These are phyloP conservation scores for Pollimyrus isidori DNA, from an alignment of 2,113 vertebrate genomes.

Conservation along the genomic window DNA sequence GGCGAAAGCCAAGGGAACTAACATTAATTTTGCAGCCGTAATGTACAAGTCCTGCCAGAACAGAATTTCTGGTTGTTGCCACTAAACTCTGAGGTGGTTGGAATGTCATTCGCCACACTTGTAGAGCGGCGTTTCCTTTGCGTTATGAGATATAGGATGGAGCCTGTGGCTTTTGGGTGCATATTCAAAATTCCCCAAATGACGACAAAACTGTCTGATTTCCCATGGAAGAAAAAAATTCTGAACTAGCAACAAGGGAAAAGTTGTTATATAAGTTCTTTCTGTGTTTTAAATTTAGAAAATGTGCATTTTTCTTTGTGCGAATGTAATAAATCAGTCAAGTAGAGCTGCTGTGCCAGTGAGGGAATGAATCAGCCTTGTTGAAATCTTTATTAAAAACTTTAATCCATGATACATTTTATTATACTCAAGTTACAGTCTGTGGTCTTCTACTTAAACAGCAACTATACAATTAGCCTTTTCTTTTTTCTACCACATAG, in stretches of 20 bases:
- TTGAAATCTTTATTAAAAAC: conserved; percentile 41
- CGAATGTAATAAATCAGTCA: conserved; percentile 25
- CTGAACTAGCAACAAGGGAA: not conserved
- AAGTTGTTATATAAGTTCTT: not conserved
- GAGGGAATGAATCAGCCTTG: conserved; percentile 24
- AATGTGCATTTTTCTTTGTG: conserved; percentile 5
- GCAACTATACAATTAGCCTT: not conserved
- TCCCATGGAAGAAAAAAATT: not conserved
- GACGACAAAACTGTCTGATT: not conserved
- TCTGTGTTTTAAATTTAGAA: not conserved
- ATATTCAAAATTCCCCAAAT: not conserved
- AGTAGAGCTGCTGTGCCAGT: conserved; percentile 17
- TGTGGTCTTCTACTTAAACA: conserved; percentile 39
- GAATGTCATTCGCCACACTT: not conserved
- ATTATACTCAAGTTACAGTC: conserved; percentile 34
- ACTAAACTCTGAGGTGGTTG: not conserved
- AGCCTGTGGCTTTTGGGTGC: not conserved
- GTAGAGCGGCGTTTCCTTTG: not conserved
- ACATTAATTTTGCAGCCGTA: not conserved
- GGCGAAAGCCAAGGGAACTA: not conserved
- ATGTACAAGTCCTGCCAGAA: not conserved
- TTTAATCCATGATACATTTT: conserved; percentile 40
- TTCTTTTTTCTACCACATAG: conserved; percentile 33
- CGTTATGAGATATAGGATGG: not conserved
- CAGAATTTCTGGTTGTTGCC: not conserved